These are phyloP conservation scores for Drosophila histrio DNA, from an alignment of 2,888 invertebrate species.

Conservation along the genomic window DNA sequence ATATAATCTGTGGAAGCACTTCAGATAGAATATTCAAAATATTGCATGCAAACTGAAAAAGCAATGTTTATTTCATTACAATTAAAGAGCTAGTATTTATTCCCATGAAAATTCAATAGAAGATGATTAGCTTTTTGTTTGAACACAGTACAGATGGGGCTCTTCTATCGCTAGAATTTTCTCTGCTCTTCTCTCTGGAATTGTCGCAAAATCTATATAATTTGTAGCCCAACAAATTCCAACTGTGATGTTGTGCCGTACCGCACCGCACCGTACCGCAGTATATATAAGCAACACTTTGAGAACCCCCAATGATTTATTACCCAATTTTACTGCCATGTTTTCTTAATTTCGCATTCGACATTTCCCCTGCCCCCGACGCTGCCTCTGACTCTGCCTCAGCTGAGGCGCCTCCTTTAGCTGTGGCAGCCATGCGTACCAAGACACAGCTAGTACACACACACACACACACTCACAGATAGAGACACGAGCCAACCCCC, in stretches of 20 bases:
- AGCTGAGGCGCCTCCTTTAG: constrained; percentile 55
- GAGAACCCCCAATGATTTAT: constrained; percentile 78
- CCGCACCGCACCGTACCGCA: neutral
- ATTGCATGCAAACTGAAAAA: neutral
- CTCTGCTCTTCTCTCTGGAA: neutral
- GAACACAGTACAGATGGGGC: neutral
- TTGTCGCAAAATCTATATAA: constrained; percentile 69
- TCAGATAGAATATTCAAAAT: neutral
- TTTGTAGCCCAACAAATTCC: constrained; percentile 71
- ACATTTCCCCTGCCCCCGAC: constrained; percentile 72
- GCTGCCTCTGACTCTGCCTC: neutral
- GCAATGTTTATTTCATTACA: neutral
- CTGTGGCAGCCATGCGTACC: constrained; percentile 67
- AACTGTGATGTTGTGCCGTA: constrained; percentile 42
- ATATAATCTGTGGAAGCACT: neutral
- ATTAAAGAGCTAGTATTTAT: neutral
- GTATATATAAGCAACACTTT: constrained; percentile 72
- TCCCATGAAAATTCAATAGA: too few relatives aligned
- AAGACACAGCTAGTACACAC: constrained; percentile 42
- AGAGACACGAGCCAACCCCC: neutral
- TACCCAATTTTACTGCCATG: constrained; percentile 81
- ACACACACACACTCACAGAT: constrained; percentile 23
- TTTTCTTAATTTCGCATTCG: constrained; percentile 82
- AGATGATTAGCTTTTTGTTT: neutral
- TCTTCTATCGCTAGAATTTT: neutral